Conservation (phyloP, 37 sponge, comb jelly and placozoan species). For the Spongilla lacustris region DNA sequence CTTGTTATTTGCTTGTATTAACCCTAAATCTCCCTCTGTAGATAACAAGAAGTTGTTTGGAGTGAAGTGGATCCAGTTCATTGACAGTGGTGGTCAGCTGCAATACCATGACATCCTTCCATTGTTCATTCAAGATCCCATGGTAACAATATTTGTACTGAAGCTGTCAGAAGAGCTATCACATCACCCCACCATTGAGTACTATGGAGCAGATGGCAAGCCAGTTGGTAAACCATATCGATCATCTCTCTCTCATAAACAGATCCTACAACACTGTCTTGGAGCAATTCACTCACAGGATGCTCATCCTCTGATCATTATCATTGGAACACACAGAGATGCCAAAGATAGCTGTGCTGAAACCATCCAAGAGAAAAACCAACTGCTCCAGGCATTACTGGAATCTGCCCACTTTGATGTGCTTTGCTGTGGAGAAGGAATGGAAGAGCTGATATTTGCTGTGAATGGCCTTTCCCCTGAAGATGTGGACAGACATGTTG, state of each 20-base stretch:
- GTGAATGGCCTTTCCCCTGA: slow-evolving; percentile 5
- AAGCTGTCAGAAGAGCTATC: background rate
- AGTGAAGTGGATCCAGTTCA: slow-evolving; percentile 1
- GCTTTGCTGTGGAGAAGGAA: background rate
- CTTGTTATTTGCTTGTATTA: too few species aligned
- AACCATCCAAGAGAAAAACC: background rate
- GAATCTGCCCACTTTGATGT: background rate
- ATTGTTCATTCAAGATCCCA: background rate
- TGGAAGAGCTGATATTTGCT: background rate
- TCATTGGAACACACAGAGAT: slow-evolving; percentile 21
- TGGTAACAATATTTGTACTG: background rate
- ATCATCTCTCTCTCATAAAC: background rate
- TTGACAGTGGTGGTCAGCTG: slow-evolving; percentile 24
- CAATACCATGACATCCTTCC: slow-evolving; percentile 7
- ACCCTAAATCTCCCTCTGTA: too few species aligned
- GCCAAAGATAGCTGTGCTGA: background rate
- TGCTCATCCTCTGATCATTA: background rate
- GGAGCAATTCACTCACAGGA: background rate
- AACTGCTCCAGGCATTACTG: background rate
- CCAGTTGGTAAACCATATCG: background rate
- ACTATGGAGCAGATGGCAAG: background rate
- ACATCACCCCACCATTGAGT: background rate
- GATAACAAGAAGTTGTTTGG: background rate
- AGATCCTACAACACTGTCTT: background rate
- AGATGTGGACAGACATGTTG: background rate